phyloP scores from a whole-genome alignment of 2,888 invertebrate species.

The Ophioninae sp. region DNA sequence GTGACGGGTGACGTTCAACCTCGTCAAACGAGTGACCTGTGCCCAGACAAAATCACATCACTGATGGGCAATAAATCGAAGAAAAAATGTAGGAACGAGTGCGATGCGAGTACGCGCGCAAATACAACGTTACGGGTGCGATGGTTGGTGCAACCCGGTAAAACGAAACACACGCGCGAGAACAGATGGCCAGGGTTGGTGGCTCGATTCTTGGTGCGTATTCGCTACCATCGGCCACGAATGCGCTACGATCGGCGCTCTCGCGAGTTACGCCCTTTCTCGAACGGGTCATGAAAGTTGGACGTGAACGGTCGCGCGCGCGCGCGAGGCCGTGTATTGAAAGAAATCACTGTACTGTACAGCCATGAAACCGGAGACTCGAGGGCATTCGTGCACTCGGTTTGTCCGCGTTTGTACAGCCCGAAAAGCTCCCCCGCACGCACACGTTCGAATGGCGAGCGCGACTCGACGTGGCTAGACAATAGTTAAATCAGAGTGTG shows the following conservation, averaged over 20 bases:
- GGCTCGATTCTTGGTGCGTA: slow-evolving; percentile 70
- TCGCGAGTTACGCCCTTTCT: neutral
- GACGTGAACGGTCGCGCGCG: slow-evolving; percentile 4
- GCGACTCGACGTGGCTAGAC: slow-evolving; percentile 70
- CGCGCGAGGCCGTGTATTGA: slow-evolving; percentile 2
- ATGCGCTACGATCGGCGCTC: slow-evolving; percentile 12
- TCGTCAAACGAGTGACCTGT: neutral
- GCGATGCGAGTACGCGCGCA: too few relatives aligned
- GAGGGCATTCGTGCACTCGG: neutral
- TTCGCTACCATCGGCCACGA: slow-evolving; percentile 58
- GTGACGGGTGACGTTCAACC: too few relatives aligned
- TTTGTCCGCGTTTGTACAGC: neutral
- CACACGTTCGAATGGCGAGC: slow-evolving; percentile 58
- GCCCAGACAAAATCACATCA: neutral
- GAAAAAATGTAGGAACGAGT: too few relatives aligned
- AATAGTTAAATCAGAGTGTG: slow-evolving; percentile 79
- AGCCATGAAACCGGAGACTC: slow-evolving; percentile 18
- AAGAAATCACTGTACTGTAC: slow-evolving; percentile 33
- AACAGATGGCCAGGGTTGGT: slow-evolving; percentile 76
- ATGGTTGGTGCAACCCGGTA: slow-evolving; percentile 28
- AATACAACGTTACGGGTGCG: too few relatives aligned
- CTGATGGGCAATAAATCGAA: too few relatives aligned
- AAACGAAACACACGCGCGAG: slow-evolving; percentile 61
- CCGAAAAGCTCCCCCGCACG: slow-evolving; percentile 5
- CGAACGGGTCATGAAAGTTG: neutral